Evolutionary conservation across 2,113 vertebrate genomes (phyloP).

Genomic region (Sminthopsis crassicaudata): DNA sequence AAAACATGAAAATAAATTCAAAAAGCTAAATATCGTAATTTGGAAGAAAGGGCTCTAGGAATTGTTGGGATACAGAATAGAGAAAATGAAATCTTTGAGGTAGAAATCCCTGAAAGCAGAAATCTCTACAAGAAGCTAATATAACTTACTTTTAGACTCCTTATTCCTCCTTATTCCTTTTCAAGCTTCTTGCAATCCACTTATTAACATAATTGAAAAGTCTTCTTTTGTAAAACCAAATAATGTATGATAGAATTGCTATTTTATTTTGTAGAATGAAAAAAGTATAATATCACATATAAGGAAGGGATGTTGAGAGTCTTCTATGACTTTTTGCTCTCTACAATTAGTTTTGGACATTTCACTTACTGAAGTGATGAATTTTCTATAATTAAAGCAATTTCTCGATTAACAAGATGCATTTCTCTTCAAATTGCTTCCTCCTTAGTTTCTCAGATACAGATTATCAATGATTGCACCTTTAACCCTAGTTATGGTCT

Average conservation of each 20-base stretch:
- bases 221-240: background rate
- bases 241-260: background rate
- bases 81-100: background rate
- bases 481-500: background rate
- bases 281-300: background rate
- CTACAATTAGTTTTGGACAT: background rate
- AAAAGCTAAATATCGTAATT: background rate
- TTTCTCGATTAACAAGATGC: background rate
- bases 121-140: background rate
- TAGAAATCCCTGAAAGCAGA: background rate
- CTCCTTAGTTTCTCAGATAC: background rate
- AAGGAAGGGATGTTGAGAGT: background rate
- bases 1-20: background rate
- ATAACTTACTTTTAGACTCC: background rate
- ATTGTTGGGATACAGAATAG: background rate
- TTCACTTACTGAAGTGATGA: background rate
- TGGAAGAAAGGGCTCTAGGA: background rate
- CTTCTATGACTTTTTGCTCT: background rate
- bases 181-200: background rate
- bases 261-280: background rate
- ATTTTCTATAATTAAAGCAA: background rate
- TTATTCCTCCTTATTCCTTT: background rate
- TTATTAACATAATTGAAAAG: background rate
- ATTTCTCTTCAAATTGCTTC: background rate
- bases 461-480: background rate